phyloP scores from a whole-genome alignment of 2,113 vertebrate genomes.

The Tragulus kanchil region DNA sequence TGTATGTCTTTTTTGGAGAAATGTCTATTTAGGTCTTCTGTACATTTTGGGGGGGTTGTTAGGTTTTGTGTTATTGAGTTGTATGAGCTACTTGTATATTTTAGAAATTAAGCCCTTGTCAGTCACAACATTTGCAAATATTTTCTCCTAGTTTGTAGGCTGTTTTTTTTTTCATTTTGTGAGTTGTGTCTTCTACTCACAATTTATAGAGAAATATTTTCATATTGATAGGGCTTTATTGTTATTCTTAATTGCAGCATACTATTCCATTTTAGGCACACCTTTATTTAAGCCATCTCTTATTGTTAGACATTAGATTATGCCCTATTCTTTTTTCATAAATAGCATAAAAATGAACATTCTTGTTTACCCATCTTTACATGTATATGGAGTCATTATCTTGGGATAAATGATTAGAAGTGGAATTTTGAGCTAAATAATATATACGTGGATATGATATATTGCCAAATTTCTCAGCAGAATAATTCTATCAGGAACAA shows the following conservation, averaged over 20 bases:
- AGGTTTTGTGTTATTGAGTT: not conserved
- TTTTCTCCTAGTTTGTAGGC: not conserved
- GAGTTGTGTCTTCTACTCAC: not conserved
- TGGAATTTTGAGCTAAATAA: slow-evolving; percentile 34
- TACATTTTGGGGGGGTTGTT: not conserved
- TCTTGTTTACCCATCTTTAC: slow-evolving; percentile 31
- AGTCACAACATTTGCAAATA: not conserved
- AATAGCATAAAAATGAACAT: slow-evolving; percentile 46
- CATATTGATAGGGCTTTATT: not conserved
- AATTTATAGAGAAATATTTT: not conserved
- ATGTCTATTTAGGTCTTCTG: not conserved
- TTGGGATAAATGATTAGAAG: slow-evolving; percentile 45
- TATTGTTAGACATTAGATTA: slow-evolving; percentile 10
- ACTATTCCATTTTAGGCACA: slow-evolving; percentile 31
- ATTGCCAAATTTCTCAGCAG: slow-evolving; percentile 14
- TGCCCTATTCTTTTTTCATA: slow-evolving; percentile 20
- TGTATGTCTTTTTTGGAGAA: not conserved
- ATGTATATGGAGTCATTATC: not conserved
- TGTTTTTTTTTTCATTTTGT: not conserved
- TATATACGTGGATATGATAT: not conserved
- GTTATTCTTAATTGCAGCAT: not conserved
- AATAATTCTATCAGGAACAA: slow-evolving; percentile 35
- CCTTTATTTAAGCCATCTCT: not conserved
- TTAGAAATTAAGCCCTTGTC: not conserved
- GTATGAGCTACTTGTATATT: not conserved